A percentile compares a stretch with the other conserved stretches of the same genome.
phyloP scores from a whole-genome alignment of 2,888 invertebrate genomes.

The Nomada flava region DNA sequence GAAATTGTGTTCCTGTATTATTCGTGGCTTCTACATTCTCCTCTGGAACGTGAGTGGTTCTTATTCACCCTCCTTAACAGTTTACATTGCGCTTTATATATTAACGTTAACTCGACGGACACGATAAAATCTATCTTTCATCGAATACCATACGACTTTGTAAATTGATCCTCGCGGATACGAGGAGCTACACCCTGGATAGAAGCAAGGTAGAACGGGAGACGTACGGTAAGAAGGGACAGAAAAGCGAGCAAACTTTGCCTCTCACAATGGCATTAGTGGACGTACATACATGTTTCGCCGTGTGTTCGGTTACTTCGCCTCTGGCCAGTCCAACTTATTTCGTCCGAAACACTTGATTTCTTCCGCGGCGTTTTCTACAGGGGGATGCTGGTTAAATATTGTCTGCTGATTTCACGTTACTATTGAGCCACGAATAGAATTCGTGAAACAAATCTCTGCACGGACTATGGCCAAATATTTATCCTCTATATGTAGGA shows the following conservation, averaged over 20 bases:
- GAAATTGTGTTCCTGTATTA: constrained; percentile 16
- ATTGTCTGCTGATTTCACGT: constrained; percentile 43
- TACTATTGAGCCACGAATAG: constrained; percentile 17
- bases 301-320: constrained; percentile 32
- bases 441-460: constrained; percentile 7
- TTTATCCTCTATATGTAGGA: too few species aligned
- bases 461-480: constrained; percentile 4
- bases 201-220: not conserved
- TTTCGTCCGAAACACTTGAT: constrained; percentile 49
- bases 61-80: not conserved
- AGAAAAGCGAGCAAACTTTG: constrained; percentile 57
- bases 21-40: too few species aligned
- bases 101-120: not conserved
- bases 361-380: constrained; percentile 13
- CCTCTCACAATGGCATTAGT: constrained; percentile 63
- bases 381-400: constrained; percentile 36
- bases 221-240: constrained; percentile 9
- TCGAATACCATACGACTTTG: constrained; percentile 8
- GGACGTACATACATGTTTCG: constrained; percentile 46
- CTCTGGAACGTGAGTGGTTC: not conserved
- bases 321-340: constrained; percentile 37
- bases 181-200: not conserved
- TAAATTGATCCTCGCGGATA: constrained; percentile 23
- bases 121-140: constrained; percentile 10
- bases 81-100: not conserved